Conservation (phyloP, 2,888 invertebrate species). For the Drosophila cognata region DNA sequence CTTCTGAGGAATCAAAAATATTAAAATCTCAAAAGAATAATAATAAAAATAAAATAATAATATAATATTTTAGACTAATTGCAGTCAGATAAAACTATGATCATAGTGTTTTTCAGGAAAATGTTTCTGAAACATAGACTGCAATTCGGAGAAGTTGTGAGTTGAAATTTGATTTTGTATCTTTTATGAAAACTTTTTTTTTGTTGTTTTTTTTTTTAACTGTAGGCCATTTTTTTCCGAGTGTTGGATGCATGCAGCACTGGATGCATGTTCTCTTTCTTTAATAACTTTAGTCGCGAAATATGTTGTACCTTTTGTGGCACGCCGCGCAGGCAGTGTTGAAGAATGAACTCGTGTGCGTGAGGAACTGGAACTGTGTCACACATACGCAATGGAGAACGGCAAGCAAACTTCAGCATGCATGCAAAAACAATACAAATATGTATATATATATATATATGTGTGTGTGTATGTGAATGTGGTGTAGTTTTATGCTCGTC, state of each 20-base stretch:
- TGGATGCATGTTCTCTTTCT: slow-evolving; percentile 29
- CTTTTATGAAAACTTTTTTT: not conserved
- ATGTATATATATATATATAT: not conserved
- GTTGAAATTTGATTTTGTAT: not conserved
- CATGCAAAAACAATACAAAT: slow-evolving; percentile 12
- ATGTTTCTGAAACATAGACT: not conserved
- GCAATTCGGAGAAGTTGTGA: not conserved
- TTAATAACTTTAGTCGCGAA: slow-evolving; percentile 53
- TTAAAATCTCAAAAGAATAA: no score
- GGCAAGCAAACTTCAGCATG: slow-evolving; percentile 18
- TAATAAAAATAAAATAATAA: no score
- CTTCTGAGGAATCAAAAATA: no score
- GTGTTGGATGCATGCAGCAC: slow-evolving; percentile 5
- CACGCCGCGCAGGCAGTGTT: slow-evolving; percentile 35
- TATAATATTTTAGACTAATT: not conserved
- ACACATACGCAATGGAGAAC: slow-evolving; percentile 30
- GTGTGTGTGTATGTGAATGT: slow-evolving; percentile 5
- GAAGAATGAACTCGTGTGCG: slow-evolving; percentile 58
- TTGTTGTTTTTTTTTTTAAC: not conserved
- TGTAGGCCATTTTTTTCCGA: not conserved
- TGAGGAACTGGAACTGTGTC: slow-evolving; percentile 55
- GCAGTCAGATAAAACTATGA: not conserved
- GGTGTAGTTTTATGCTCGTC: slow-evolving; percentile 44
- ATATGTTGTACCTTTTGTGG: slow-evolving; percentile 32
- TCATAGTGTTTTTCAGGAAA: not conserved